These are phyloP conservation scores for Meloidogyne floridensis DNA, from an alignment of 1,140 invertebrate genomes.

Conservation along the genomic window DNA sequence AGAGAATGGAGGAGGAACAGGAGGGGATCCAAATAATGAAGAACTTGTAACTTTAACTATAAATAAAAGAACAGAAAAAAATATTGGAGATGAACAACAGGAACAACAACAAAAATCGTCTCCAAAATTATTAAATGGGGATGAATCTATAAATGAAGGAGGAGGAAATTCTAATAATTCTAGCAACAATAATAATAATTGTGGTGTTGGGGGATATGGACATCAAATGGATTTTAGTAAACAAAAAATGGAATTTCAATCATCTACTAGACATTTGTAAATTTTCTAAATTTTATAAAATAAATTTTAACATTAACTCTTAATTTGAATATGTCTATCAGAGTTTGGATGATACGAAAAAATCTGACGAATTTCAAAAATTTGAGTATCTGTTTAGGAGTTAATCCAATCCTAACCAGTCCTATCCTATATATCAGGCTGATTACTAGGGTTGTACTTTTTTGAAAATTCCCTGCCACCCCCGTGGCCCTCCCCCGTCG, in stretches of 20 bases:
- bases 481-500: no score
- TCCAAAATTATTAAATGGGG: constrained; percentile 6
- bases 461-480: no score
- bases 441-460: no score
- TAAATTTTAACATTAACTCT: no score
- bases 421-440: no score
- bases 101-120: background rate
- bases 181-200: background rate
- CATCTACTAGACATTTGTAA: no score
- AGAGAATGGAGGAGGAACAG: constrained; percentile 2
- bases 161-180: background rate
- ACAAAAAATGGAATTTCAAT: background rate
- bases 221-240: background rate
- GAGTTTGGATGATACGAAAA: no score
- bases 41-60: background rate
- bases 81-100: background rate
- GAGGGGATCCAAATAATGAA: background rate
- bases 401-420: no score
- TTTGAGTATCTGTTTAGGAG: no score
- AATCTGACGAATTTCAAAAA: no score
- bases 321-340: no score
- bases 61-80: background rate
- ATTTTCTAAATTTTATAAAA: no score
- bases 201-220: background rate
- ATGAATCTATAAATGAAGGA: background rate